Evolutionary conservation across 92 coral and sea anemone genomes (phyloP), one percentile per base, ranked within the genome.

Genomic region (Epizoanthus rinbou): DNA sequence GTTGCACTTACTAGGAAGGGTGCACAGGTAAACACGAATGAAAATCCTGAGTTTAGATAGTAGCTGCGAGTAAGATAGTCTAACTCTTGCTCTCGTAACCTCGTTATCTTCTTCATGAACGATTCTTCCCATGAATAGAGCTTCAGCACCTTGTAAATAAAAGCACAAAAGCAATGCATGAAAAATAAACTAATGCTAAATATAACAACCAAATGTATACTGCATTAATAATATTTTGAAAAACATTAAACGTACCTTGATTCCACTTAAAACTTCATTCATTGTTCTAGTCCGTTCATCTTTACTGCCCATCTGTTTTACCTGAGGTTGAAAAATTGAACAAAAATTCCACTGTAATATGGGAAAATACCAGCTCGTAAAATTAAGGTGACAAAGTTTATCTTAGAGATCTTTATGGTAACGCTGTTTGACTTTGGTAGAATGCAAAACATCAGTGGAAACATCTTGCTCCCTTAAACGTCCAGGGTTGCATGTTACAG

Each of bases 41-140:
- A 68, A 39, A 91, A 84, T 8, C 90, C 90, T 14, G 91, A 85
- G 11, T 82, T 82, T 3, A 93, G 81, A 70, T 86, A 96, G 76
- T 87, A 81, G 52, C 94, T 85, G 24, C 86, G 56, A 64, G 86
- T 85, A 35, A 91, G 92, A 63, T 91, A 90, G 10, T 45, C 69
- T 23, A 96, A 81, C 78, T 96, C 99, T 80, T 83, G 73, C 62
- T 88, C 79, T 52, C 99, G 91, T 10, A 91, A 81, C 19, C 66
- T 88, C 33, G 86, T 79, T 33, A 96, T 86, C 83, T 93, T 96
- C 78, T 79, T 75, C 71, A 91, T 86, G 85, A 96, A 94, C 2
- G 98, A 91, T 35, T 96, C 92, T 50, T 96, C 99, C 99, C 99
- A 96, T 22, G 99, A 98, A 76, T 91, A 91, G 58, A 96, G 80